phyloP scores from a whole-genome alignment of 1,140 invertebrate species.

The Sitobion miscanthi region DNA sequence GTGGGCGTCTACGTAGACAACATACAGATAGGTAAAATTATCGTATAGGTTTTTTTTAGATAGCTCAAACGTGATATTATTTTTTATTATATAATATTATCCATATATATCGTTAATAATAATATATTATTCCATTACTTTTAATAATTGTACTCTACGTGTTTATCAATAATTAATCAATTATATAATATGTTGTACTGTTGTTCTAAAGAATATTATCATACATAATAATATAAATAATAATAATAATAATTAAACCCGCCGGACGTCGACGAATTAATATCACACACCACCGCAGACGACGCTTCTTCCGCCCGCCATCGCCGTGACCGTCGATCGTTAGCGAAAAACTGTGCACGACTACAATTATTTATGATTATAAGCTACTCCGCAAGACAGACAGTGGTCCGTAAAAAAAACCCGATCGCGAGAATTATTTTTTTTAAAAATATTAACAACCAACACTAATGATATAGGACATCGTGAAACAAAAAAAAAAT shows the following conservation, averaged over 20 bases:
- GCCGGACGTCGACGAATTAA: constrained; percentile 25
- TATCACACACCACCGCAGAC: constrained; percentile 22
- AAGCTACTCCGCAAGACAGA: no score
- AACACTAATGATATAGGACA: neutral
- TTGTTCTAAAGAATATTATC: constrained; percentile 48
- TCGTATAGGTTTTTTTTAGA: neutral
- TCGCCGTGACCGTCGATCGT: neutral
- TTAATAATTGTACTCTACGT: constrained; percentile 51
- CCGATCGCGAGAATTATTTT: no score
- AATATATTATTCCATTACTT: neutral
- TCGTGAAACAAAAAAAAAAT: neutral
- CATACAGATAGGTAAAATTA: neutral
- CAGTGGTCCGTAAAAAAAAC: no score
- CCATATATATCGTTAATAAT: neutral
- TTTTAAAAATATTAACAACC: neutral
- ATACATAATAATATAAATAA: neutral
- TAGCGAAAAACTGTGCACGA: neutral
- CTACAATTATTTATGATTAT: no score
- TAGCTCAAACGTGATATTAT: constrained; percentile 15
- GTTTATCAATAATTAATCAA: constrained; percentile 4
- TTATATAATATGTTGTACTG: constrained; percentile 47
- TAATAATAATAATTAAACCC: constrained; percentile 11
- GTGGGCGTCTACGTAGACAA: neutral
- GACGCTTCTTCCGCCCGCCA: neutral
- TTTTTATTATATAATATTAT: neutral